These are phyloP conservation scores for Sminthurinus signatus DNA, from an alignment of 1,140 invertebrate species.

Conservation along the genomic window DNA sequence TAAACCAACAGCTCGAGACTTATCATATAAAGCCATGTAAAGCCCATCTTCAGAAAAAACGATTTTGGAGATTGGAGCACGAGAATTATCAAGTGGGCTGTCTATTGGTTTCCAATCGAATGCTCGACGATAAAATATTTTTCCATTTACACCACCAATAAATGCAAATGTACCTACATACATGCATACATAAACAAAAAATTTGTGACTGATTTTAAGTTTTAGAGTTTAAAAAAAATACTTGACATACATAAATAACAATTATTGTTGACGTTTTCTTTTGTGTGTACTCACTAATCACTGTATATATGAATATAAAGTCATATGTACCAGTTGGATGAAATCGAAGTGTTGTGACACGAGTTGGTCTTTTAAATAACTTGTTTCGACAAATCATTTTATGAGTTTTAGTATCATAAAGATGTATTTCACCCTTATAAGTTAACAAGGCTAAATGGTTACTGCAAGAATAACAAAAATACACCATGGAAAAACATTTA, in stretches of 20 bases:
- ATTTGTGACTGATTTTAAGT: neutral
- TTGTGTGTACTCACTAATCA: no score
- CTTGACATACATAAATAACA: no score
- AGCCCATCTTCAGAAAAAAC: constrained; percentile 27
- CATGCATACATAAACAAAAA: no score
- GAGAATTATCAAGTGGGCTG: constrained; percentile 8
- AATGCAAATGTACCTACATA: constrained; percentile 21
- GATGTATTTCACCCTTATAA: constrained; percentile 23
- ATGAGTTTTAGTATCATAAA: constrained; percentile 26
- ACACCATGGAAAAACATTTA: no score
- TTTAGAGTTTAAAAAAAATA: neutral
- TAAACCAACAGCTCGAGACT: neutral
- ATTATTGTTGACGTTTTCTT: no score
- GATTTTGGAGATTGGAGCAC: constrained; percentile 16
- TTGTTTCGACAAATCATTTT: constrained; percentile 14
- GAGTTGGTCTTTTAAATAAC: constrained; percentile 18
- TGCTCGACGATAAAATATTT: constrained; percentile 19
- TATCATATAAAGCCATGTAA: constrained; percentile 19
- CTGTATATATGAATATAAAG: no score
- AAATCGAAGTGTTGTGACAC: constrained; percentile 30
- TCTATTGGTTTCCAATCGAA: constrained; percentile 24
- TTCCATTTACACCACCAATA: constrained; percentile 22
- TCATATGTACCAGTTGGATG: constrained; percentile 34
- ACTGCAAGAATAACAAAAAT: no score
- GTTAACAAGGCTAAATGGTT: constrained; percentile 21